These are phyloP conservation scores for Mechanitis mazaeus DNA, from an alignment of 2,888 invertebrate genomes.

Conservation along the genomic window DNA sequence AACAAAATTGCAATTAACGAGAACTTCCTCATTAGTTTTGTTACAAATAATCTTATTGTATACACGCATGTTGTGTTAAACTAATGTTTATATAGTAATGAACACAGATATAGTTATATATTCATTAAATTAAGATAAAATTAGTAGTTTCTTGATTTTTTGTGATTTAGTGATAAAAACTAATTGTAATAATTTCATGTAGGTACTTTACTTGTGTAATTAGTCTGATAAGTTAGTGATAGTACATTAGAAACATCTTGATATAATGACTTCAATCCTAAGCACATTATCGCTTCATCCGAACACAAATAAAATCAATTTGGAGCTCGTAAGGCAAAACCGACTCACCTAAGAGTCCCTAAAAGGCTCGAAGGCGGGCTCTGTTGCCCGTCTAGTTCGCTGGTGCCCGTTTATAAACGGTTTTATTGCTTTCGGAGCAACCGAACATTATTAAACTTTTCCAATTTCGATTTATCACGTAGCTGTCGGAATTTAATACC, in stretches of 20 bases:
- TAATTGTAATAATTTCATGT: too few species aligned
- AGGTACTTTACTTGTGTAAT: too few species aligned
- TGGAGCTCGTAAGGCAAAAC: conserved; percentile 54
- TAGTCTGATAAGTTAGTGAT: too few species aligned
- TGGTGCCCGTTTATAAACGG: conserved; percentile 77
- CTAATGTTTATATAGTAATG: too few species aligned
- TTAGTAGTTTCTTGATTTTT: too few species aligned
- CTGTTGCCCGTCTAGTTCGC: conserved; percentile 73
- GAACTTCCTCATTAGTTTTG: not conserved
- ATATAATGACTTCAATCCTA: not conserved
- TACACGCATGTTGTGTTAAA: too few species aligned
- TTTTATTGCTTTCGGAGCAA: conserved; percentile 78
- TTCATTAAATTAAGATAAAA: too few species aligned
- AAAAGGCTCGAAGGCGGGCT: conserved; percentile 73
- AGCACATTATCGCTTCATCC: conserved; percentile 62
- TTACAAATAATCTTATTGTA: not conserved
- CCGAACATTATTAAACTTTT: conserved; percentile 78
- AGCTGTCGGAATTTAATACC: conserved; percentile 78
- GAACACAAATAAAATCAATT: conserved; percentile 70
- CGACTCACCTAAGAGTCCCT: conserved; percentile 71
- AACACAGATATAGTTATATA: too few species aligned
- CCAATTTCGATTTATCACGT: conserved; percentile 78
- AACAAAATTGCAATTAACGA: conserved; percentile 1
- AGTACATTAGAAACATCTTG: too few species aligned
- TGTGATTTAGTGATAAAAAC: too few species aligned